These are phyloP conservation scores for Drosophila murphyi DNA, from an alignment of 1,140 invertebrate genomes.

Conservation along the genomic window DNA sequence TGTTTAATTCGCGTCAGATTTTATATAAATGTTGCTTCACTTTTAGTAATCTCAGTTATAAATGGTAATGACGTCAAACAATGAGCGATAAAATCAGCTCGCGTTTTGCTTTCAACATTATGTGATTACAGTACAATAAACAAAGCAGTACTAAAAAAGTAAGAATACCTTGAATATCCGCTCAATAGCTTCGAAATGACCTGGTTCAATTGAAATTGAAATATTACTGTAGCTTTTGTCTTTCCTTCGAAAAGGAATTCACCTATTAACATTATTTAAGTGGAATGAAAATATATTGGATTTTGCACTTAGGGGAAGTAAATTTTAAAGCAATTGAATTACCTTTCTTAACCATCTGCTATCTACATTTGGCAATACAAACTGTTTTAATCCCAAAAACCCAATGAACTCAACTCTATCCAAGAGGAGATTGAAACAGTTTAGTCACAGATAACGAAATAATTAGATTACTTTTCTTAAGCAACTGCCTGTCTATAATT, in stretches of 20 bases:
- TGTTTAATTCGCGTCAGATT: conserved; percentile 1
- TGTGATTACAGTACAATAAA: background rate
- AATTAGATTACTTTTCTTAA: background rate
- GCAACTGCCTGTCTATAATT: background rate
- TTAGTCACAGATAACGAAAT: background rate
- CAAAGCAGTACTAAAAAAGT: too few relatives aligned
- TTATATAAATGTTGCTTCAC: background rate
- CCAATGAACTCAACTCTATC: background rate
- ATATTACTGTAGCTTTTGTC: background rate
- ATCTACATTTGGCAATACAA: too few relatives aligned
- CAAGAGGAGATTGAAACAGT: background rate
- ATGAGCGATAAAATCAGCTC: background rate
- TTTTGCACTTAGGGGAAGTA: too few relatives aligned
- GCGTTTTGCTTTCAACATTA: background rate
- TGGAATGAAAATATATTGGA: too few relatives aligned
- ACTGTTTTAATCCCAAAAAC: too few relatives aligned
- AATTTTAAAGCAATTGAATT: too few relatives aligned
- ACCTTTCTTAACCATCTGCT: too few relatives aligned
- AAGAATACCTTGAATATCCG: too few relatives aligned
- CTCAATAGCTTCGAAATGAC: background rate
- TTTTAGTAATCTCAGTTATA: background rate
- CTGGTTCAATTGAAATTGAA: background rate
- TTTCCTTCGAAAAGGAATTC: too few relatives aligned
- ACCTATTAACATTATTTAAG: too few relatives aligned
- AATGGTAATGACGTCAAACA: background rate